Base-by-base conservation (phyloP, 2,888 invertebrate species). In the Lithodes maja region DNA sequence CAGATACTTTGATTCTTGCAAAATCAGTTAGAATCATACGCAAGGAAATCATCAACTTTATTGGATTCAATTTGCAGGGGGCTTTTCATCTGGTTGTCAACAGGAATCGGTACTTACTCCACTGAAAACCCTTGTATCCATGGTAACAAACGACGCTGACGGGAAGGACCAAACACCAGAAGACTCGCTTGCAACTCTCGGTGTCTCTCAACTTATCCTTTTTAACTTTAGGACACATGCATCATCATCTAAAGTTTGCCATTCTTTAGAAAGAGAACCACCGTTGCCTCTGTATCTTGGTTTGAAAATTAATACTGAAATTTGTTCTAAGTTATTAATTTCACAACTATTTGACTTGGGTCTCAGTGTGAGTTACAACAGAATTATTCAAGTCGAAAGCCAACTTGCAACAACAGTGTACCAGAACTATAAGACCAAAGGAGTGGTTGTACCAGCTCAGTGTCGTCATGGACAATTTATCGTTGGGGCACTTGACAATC, bases 221-320 rank as follows among this genome's bases (percentile, higher is more conserved):
- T 61, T 61, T 12, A 61, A 61, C 61, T 61, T 61, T 12, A 61
- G 12, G 61, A 61, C 5, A 61, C 61, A 12, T 61, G 61, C 61
- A 61, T 17, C 74, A 15, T n/a, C n/a, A 3, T n/a, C n/a, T 74
- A 15, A 17, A 78, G n/a, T 50, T n/a, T n/a, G 78, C 3, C 52
- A 78, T 78, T 78, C 78, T 3, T 78, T 53, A 33, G 17, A 80
- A 53, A 49, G 49, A 12, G 80, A 80, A 52, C 80, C 80, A 80
- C 53, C 80, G 12, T 52, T 53, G 3, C 53, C 83, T 9, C 82
- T 82, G 55, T 74, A 74, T n/a, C 7, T 74, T n/a, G 74, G 74
- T 3, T 3, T 74, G 74, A 74, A 74, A 3, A 15, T 74, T 17
- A 7, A 74, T n/a, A 74, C 74, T 3, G 49, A 82, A 12, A 82